Evolutionary conservation across 2,888 invertebrate genomes (phyloP).

Genomic region (Ischnura elegans): DNA sequence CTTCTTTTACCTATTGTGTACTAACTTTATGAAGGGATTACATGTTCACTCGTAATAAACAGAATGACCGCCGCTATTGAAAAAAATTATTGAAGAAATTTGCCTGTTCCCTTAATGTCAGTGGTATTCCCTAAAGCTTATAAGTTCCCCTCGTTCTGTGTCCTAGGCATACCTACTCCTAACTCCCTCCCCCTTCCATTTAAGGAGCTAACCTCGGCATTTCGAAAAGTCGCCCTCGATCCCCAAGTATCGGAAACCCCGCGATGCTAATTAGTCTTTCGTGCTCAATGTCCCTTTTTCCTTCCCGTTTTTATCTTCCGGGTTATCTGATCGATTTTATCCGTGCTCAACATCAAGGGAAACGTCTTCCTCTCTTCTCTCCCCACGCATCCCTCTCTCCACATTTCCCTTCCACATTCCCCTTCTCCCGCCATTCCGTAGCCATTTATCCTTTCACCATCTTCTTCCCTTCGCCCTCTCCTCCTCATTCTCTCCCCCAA

Average conservation of each 20-base stretch:
- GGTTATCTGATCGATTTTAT: conserved; percentile 13
- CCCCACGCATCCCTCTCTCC: neutral
- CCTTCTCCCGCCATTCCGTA: neutral
- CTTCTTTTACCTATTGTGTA: too few relatives aligned
- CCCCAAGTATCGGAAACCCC: neutral
- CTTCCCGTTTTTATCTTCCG: neutral
- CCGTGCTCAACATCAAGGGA: neutral
- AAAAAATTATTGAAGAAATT: too few relatives aligned
- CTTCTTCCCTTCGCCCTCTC: neutral
- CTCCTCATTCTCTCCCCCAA: neutral
- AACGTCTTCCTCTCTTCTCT: neutral
- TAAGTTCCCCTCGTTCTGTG: neutral
- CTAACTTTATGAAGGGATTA: too few relatives aligned
- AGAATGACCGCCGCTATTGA: too few relatives aligned
- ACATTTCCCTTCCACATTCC: neutral
- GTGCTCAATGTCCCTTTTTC: conserved; percentile 1
- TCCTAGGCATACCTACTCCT: neutral
- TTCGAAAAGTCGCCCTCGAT: neutral
- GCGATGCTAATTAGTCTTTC: neutral
- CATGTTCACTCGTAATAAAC: too few relatives aligned
- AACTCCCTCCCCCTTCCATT: neutral
- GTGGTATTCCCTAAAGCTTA: too few relatives aligned
- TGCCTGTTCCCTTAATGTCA: too few relatives aligned
- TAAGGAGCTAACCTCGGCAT: neutral
- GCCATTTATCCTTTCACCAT: conserved; percentile 5